Evolutionary conservation across 2,888 invertebrate genomes (phyloP).

Genomic region (Argynnis bischoffii): DNA sequence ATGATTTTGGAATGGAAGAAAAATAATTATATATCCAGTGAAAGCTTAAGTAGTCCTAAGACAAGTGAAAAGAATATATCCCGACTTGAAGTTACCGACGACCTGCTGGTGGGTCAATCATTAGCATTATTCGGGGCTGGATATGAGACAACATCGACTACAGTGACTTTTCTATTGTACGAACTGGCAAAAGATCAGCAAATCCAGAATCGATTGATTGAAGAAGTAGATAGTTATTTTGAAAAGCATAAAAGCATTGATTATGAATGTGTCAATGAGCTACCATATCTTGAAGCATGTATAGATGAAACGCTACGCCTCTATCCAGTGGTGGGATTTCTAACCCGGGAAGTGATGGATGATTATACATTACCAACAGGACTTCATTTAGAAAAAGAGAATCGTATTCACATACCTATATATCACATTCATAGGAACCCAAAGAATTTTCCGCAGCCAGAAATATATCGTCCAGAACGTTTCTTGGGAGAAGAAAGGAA

Average conservation of each 20-base stretch:
- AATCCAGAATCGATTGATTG: slow-evolving; percentile 45
- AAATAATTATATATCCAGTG: slow-evolving; percentile 50
- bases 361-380: slow-evolving; percentile 58
- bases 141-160: slow-evolving; percentile 58
- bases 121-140: slow-evolving; percentile 72
- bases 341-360: slow-evolving; percentile 59
- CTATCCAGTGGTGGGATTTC: slow-evolving; percentile 47
- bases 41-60: slow-evolving; percentile 51
- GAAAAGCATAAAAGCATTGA: slow-evolving; percentile 41
- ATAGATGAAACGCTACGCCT: slow-evolving; percentile 25
- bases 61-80: slow-evolving; percentile 44
- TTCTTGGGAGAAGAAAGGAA: slow-evolving; percentile 53
- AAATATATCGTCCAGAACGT: slow-evolving; percentile 58
- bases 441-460: slow-evolving; percentile 59
- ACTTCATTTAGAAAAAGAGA: slow-evolving; percentile 55
- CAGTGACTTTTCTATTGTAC: slow-evolving; percentile 50
- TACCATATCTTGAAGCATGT: slow-evolving; percentile 26
- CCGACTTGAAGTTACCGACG: slow-evolving; percentile 56
- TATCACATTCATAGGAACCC: slow-evolving; percentile 58
- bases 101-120: slow-evolving; percentile 77
- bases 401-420: slow-evolving; percentile 62
- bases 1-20: slow-evolving; percentile 51
- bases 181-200: slow-evolving; percentile 54
- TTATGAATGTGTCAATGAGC: slow-evolving; percentile 18
- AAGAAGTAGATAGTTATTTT: slow-evolving; percentile 54